Conservation (phyloP, 2,113 vertebrate species). For the Campylomormyrus tamandua region DNA sequence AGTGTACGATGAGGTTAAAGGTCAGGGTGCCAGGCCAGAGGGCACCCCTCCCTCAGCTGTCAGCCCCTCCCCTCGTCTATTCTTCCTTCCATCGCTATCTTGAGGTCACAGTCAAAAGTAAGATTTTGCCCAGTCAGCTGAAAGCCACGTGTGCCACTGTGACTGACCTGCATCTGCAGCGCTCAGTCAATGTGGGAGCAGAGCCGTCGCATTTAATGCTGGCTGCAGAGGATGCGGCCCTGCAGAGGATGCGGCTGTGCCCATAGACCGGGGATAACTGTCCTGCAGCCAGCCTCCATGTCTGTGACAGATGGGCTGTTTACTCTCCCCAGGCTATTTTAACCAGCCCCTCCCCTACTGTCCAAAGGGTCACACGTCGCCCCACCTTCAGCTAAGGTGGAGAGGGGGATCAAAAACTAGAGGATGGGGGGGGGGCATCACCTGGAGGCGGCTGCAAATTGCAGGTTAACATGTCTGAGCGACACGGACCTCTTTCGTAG, state of each 20-base stretch:
- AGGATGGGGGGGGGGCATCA: background rate
- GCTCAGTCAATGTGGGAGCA: background rate
- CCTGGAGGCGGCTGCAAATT: background rate
- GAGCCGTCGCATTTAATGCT: background rate
- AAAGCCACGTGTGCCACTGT: background rate
- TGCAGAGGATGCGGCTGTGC: background rate
- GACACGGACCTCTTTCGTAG: background rate
- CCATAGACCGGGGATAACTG: background rate
- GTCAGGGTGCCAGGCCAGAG: background rate
- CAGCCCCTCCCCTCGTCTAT: background rate
- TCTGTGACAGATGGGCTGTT: background rate
- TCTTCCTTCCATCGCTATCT: background rate
- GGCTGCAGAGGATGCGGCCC: background rate
- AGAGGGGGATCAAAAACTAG: background rate
- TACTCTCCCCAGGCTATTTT: background rate
- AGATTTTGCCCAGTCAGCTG: background rate
- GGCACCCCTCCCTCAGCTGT: background rate
- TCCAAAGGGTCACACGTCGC: too few species aligned
- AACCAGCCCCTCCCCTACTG: background rate
- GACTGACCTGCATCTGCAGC: background rate
- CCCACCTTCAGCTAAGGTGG: background rate
- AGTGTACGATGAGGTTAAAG: constrained; percentile 7
- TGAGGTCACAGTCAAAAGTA: background rate
- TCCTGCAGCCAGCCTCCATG: background rate
- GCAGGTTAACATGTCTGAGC: too few species aligned